A percentile compares a stretch with the other conserved stretches of the same genome.
Evolutionary conservation across 2,888 invertebrate species (phyloP).

Genomic region (Junonia oenone): DNA sequence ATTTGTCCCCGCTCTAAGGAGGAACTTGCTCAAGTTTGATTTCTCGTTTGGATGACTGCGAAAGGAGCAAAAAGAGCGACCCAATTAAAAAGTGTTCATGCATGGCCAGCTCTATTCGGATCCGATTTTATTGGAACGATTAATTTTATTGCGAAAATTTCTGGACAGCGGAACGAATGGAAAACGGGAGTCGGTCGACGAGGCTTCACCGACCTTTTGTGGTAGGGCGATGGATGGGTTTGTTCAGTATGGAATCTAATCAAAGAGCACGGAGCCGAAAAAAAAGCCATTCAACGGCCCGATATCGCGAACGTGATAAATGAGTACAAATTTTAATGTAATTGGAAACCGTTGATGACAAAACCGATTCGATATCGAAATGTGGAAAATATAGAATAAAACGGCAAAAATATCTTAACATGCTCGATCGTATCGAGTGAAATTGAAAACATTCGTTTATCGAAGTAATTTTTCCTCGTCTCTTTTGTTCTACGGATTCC

Average conservation of each 20-base stretch:
- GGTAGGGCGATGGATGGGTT: slow-evolving; percentile 62
- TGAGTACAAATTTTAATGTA: slow-evolving; percentile 63
- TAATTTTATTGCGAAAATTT: slow-evolving; percentile 78
- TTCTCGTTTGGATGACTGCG: slow-evolving; percentile 58
- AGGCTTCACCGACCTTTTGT: slow-evolving; percentile 61
- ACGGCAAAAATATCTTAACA: slow-evolving; percentile 34
- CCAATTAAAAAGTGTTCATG: slow-evolving; percentile 78
- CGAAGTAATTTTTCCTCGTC: neutral
- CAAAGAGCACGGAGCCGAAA: slow-evolving; percentile 54
- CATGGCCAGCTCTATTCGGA: slow-evolving; percentile 69
- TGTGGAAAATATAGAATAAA: slow-evolving; percentile 21
- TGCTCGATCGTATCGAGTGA: slow-evolving; percentile 7
- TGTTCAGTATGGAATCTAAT: slow-evolving; percentile 62
- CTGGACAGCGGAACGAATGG: slow-evolving; percentile 75
- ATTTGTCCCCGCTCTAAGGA: slow-evolving; percentile 16
- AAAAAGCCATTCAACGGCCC: slow-evolving; percentile 38
- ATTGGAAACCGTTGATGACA: slow-evolving; percentile 52
- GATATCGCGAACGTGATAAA: slow-evolving; percentile 52
- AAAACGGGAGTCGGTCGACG: slow-evolving; percentile 54
- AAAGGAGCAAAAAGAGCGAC: slow-evolving; percentile 66
- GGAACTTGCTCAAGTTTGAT: slow-evolving; percentile 58
- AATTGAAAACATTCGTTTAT: neutral
- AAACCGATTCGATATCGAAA: slow-evolving; percentile 37
- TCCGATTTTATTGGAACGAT: slow-evolving; percentile 76
- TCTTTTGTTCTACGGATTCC: neutral